Evolutionary conservation across 2,113 vertebrate species (phyloP).

Genomic region (Pteropus alecto): DNA sequence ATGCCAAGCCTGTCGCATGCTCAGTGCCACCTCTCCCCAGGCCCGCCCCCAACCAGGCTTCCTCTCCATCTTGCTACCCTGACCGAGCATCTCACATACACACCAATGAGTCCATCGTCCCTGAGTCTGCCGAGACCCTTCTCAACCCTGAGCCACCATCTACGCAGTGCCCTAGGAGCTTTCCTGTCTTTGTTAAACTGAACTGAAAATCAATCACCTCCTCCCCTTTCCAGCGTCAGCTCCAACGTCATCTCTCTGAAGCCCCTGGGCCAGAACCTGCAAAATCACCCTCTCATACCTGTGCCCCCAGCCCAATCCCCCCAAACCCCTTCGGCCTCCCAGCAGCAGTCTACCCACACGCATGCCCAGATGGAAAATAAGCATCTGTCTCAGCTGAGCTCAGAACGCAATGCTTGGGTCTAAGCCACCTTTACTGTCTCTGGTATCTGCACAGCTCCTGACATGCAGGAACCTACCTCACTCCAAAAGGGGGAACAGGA

Average conservation of each 20-base stretch:
- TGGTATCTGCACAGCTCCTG: not conserved
- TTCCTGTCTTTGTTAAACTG: not conserved
- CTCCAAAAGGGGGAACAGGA: too few species aligned
- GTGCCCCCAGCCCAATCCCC: rapidly evolving
- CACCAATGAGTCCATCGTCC: not conserved
- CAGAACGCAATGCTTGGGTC: rapidly evolving
- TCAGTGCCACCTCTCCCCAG: not conserved
- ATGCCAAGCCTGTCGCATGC: not conserved
- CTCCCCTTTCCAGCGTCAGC: not conserved
- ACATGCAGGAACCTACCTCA: not conserved
- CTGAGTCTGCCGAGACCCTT: not conserved
- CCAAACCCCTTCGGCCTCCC: rapidly evolving
- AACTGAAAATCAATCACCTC: not conserved
- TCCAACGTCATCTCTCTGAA: not conserved
- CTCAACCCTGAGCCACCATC: not conserved
- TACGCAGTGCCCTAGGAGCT: not conserved
- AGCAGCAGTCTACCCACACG: not conserved
- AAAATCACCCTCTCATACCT: not conserved
- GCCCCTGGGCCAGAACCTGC: not conserved
- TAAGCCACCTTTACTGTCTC: not conserved
- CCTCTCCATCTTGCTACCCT: not conserved
- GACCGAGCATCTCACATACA: not conserved
- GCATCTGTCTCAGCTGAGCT: not conserved
- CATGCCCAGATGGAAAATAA: not conserved
- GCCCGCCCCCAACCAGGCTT: not conserved